Percentiles rank a stretch among this genome's conserved stretches.
These are phyloP conservation scores for Hepsetus odoe DNA, from an alignment of 2,113 vertebrate species.

Conservation along the genomic window DNA sequence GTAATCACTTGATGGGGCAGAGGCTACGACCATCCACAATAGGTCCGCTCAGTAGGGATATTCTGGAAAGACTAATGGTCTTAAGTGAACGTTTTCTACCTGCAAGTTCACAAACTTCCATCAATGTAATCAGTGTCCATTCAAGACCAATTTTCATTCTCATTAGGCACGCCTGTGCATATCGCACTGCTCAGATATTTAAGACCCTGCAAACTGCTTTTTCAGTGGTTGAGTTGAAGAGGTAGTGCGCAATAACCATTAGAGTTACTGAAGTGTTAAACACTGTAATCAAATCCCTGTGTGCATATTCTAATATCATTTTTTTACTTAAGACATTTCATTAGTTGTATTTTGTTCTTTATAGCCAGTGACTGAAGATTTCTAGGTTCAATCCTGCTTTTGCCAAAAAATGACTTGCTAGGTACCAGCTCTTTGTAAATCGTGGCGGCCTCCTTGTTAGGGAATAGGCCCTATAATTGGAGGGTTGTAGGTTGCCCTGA, in stretches of 20 bases:
- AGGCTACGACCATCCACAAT: neutral
- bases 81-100: neutral
- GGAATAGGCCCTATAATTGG: no score
- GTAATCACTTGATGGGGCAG: neutral
- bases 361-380: no score
- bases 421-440: no score
- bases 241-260: neutral
- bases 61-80: neutral
- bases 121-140: neutral
- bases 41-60: neutral
- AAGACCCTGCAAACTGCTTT: neutral
- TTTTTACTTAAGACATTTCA: no score
- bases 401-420: no score
- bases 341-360: no score
- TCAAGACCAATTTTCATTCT: neutral
- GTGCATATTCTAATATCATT: neutral
- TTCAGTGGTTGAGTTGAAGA: neutral
- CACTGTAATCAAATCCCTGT: neutral
- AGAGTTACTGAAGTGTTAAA: neutral
- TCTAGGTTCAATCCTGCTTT: no score
- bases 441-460: no score
- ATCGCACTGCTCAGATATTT: neutral
- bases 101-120: neutral
- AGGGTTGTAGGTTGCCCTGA: no score
- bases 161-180: neutral